These are phyloP conservation scores for Pseudopipra pipra DNA, from an alignment of 2,113 vertebrate genomes.

Conservation along the genomic window DNA sequence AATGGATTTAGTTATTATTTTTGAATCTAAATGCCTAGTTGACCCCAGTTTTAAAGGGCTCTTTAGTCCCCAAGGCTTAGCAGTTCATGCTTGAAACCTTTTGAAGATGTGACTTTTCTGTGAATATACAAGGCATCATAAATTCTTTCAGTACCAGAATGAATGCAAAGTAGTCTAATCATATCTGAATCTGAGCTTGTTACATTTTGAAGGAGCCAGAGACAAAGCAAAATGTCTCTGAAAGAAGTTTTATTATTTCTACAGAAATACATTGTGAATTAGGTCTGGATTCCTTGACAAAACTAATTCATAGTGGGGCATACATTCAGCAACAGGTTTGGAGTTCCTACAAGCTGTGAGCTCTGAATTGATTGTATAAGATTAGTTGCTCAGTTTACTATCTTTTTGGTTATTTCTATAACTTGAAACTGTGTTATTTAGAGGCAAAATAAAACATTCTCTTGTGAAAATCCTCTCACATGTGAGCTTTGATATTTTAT, in stretches of 20 bases:
- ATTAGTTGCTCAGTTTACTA: neutral
- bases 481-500: neutral
- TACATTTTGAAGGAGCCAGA: neutral
- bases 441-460: neutral
- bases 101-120: neutral
- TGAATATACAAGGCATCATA: neutral
- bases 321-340: neutral
- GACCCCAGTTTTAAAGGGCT: neutral
- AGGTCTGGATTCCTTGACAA: neutral
- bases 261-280: neutral
- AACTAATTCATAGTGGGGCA: neutral
- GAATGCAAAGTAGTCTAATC: neutral
- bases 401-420: neutral
- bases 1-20: slow-evolving; percentile 30
- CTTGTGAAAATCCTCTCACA: neutral
- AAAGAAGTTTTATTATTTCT: neutral
- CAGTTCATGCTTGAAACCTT: slow-evolving; percentile 7
- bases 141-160: neutral
- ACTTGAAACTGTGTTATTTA: neutral
- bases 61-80: neutral
- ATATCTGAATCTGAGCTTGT: neutral
- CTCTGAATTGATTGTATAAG: neutral
- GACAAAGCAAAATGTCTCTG: neutral
- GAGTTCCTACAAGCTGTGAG: neutral
- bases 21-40: slow-evolving; percentile 3